Conservation (phyloP, 1,140 invertebrate genomes). For the Globodera ellingtonae region DNA sequence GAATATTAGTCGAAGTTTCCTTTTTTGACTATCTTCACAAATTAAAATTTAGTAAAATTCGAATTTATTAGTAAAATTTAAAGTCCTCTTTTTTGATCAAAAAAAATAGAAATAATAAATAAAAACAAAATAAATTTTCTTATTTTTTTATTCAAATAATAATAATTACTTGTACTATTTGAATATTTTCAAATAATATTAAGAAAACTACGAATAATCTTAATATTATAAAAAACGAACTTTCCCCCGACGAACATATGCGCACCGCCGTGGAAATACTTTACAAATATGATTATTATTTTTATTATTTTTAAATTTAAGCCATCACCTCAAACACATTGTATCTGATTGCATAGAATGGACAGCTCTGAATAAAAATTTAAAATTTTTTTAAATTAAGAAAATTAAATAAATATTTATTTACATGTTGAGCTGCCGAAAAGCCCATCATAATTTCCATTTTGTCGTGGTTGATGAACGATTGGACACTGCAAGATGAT, state of each 20-base stretch:
- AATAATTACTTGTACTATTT: too few relatives aligned
- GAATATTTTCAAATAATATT: too few relatives aligned
- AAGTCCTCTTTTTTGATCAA: too few relatives aligned
- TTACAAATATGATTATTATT: background rate
- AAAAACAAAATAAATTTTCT: too few relatives aligned
- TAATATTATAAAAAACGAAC: background rate
- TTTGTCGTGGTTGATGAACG: constrained; percentile 35
- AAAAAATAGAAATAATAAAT: too few relatives aligned
- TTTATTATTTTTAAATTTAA: too few relatives aligned
- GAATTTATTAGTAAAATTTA: too few relatives aligned
- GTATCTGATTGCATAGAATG: constrained; percentile 8
- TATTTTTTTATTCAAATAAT: too few relatives aligned
- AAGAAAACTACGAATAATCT: too few relatives aligned
- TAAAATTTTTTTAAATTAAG: background rate
- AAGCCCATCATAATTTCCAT: constrained; percentile 50
- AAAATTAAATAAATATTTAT: background rate
- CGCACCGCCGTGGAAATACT: constrained; percentile 51
- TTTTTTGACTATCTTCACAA: too few relatives aligned
- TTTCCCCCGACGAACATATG: constrained; percentile 54
- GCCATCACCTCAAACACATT: constrained; percentile 9
- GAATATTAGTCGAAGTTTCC: too few relatives aligned
- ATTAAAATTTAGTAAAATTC: too few relatives aligned
- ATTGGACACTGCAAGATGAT: constrained; percentile 10
- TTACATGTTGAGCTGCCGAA: constrained; percentile 41
- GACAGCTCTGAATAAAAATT: constrained; percentile 15